Base-by-base conservation (phyloP, 2,888 invertebrate species). In the Lordiphosa andalusiaca region DNA sequence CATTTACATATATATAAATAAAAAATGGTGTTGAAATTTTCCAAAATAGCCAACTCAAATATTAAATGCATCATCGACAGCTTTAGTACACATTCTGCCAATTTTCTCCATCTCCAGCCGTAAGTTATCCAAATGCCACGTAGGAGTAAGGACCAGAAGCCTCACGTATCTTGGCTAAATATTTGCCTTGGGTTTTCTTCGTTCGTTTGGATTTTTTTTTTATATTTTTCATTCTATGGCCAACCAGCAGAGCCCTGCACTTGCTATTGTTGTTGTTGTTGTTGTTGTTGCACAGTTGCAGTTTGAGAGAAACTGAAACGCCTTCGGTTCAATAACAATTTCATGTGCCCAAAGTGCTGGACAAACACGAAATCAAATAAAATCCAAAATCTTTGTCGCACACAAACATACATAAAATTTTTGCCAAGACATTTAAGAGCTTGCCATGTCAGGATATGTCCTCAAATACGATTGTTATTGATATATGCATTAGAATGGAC, bases 331-430 rank as follows among this genome's bases (percentile, higher is more conserved):
- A 66, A 73, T 75, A 73, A 69, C 75, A 71, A 72, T 78, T 78
- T 49, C 57, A 69, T 66, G 36, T 71, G 52, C 53, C 50, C 54
- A 52, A 65, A 73, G 69, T 68, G 78, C 72, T 64, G 56, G 36
- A 57, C 72, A 78, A 73, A 73, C 78, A 78, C 46, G 41, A 53
- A 72, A 63, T 63, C 72, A 68, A 73, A 78, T 73, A 75, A 75
- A 75, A 72, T 59, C 56, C 21, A 39, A 58, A 63, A 53, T 60
- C 70, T 39, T 33, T 52, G 23, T 30, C 30, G 30, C 30, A 59
- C 42, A 50, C 53, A 50, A 40, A 47, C 37, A 50, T 50, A 47
- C 37, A 50, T 50, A 67, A 46, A 54, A 53, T 46, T 46, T 46
- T 36, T 40, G 46, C 19, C 36, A 35, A 40, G 53, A 30, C 53